Evolutionary conservation across 2,113 vertebrate genomes (phyloP), one percentile per base, ranked within the genome.

Genomic region (Nothocercus julius): DNA sequence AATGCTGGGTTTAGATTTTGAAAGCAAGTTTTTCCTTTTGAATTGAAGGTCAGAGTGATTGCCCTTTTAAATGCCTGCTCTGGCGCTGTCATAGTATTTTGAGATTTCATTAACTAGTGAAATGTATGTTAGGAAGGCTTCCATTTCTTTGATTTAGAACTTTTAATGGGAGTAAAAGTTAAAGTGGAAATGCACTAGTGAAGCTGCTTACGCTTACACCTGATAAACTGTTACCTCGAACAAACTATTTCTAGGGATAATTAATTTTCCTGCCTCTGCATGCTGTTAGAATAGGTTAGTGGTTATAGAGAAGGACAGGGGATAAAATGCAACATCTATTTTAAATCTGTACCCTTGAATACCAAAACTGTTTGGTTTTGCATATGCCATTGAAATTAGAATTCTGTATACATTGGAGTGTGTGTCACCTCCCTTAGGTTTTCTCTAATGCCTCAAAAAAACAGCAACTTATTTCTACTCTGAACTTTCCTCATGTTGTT

Each of bases 21-120:
- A 86, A 74, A 42, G 61, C 79, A 61, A 91, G 47, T 32, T 93
- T 96, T 40, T 90, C 49, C 75, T 92, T 94, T 74, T 82, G 45
- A 92, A 86, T 93, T 85, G 66, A 93, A 97, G 92, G 74, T 96
- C 87, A 90, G 89, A 84, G 85, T 4, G 13, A 73, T 89, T 88
- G 66, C 24, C 34, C 80, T 92, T 91, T 92, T 92, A 94, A 97
- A 96, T 95, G 89, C 77, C 77, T 95, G 36, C 59, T 93, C 94
- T 95, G 91, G 64, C 67, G 75, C 79, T 59, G 25, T 34, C 40
- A 21, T 44, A 20, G 34, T 19, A 44, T 75, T 91, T 77, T 40
- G 80, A 62, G 73, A 73, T 95, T 95, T 45, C 22, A 77, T 58
- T 68, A 77, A 78, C 32, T 66, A 30, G 40, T 93, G 44, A 96